A percentile compares a stretch with the other conserved stretches of the same genome.
These are phyloP conservation scores for Actias luna DNA, from an alignment of 2,888 invertebrate genomes.

Conservation along the genomic window DNA sequence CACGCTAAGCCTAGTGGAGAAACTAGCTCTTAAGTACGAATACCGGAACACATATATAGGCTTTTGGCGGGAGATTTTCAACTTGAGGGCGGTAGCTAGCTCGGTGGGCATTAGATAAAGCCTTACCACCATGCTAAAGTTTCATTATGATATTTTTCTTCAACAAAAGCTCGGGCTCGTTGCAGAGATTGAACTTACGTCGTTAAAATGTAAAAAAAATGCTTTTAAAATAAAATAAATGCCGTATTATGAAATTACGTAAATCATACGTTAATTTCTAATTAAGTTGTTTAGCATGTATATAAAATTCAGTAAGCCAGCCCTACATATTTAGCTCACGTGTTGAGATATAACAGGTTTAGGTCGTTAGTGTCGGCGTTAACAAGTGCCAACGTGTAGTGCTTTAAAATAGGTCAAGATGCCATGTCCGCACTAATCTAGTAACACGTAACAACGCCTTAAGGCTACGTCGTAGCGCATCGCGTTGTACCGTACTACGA, in stretches of 20 bases:
- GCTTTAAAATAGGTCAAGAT: conserved; percentile 64
- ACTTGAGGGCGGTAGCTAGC: too few relatives aligned
- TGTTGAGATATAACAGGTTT: conserved; percentile 41
- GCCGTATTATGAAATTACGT: neutral
- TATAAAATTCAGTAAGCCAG: conserved; percentile 36
- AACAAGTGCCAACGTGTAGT: conserved; percentile 55
- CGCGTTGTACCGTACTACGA: conserved; percentile 34
- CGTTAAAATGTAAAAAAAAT: too few relatives aligned
- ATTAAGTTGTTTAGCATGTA: neutral
- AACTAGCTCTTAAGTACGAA: too few relatives aligned
- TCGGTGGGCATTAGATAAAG: too few relatives aligned
- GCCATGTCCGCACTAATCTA: conserved; percentile 57
- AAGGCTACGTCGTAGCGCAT: conserved; percentile 42
- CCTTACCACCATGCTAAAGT: too few relatives aligned
- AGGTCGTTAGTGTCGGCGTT: conserved; percentile 58
- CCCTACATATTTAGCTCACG: conserved; percentile 44
- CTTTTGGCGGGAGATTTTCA: too few relatives aligned
- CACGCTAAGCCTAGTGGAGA: too few relatives aligned
- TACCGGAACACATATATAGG: too few relatives aligned
- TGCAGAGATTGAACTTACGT: too few relatives aligned
- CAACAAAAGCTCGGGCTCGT: too few relatives aligned
- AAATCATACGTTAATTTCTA: conserved; percentile 2
- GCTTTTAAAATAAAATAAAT: neutral
- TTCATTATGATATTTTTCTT: too few relatives aligned
- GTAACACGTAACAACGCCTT: conserved; percentile 58